phyloP scores from a whole-genome alignment of 2,888 invertebrate species.

The Corbicula japonica region DNA sequence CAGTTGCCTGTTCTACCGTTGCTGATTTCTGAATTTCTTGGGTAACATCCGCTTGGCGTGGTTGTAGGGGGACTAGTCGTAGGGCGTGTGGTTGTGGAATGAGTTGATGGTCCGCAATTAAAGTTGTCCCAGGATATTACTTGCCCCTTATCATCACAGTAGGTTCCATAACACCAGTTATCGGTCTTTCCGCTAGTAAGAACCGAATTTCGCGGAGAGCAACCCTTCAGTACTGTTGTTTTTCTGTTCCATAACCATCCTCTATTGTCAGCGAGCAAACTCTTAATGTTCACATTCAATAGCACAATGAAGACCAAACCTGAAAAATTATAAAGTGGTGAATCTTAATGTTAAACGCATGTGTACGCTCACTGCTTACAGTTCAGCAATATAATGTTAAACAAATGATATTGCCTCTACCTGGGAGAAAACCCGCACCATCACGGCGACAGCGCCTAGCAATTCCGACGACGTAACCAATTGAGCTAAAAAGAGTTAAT shows the following conservation, averaged over 20 bases:
- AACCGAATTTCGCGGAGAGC: neutral
- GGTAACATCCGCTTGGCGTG: neutral
- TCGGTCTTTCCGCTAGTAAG: neutral
- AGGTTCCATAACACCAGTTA: constrained; percentile 11
- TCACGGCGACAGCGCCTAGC: too few relatives aligned
- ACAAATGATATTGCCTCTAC: too few relatives aligned
- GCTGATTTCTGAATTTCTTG: too few relatives aligned
- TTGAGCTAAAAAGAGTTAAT: too few relatives aligned
- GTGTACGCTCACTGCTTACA: neutral
- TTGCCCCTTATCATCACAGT: neutral
- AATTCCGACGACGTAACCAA: too few relatives aligned
- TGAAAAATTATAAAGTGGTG: neutral
- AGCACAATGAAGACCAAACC: too few relatives aligned
- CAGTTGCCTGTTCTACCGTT: too few relatives aligned
- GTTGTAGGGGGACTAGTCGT: neutral
- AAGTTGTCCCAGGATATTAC: constrained; percentile 6
- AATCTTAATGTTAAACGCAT: neutral
- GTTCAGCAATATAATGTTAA: neutral
- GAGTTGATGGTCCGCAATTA: constrained; percentile 4
- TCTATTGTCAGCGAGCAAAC: neutral
- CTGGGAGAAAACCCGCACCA: too few relatives aligned
- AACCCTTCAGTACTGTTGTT: neutral
- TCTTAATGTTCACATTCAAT: too few relatives aligned
- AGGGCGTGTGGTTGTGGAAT: neutral
- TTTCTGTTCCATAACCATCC: neutral